Conservation (phyloP, 2,797 vertebrate species). For the Poecilia wingei region DNA sequence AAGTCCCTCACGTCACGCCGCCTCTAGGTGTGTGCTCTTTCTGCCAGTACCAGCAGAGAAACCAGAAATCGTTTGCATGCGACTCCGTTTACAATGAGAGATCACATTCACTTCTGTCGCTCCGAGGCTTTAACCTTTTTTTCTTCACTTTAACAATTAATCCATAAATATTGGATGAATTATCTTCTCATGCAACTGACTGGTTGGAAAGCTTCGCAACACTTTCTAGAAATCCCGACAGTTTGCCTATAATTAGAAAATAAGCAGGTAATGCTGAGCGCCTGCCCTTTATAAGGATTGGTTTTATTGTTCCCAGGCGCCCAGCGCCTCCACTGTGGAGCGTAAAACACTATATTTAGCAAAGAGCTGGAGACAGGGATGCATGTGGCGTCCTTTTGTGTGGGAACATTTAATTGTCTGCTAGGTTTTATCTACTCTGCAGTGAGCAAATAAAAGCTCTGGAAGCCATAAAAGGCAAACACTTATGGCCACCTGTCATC, state of each 20-base stretch:
- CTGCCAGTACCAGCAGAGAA: slow-evolving; percentile 46
- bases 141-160: slow-evolving; percentile 25
- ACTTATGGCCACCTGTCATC: slow-evolving; percentile 55
- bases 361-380: slow-evolving; percentile 34
- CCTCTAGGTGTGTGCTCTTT: slow-evolving; percentile 49
- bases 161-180: slow-evolving; percentile 33
- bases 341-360: slow-evolving; percentile 51
- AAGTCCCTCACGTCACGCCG: slow-evolving; percentile 58
- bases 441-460: slow-evolving; percentile 41
- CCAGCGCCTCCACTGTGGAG: slow-evolving; percentile 17
- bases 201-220: slow-evolving; percentile 25
- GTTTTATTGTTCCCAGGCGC: slow-evolving; percentile 30
- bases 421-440: slow-evolving; percentile 50
- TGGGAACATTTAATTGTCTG: slow-evolving; percentile 56
- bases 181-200: slow-evolving; percentile 26
- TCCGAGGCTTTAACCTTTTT: slow-evolving; percentile 18
- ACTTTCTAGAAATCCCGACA: slow-evolving; percentile 38
- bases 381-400: slow-evolving; percentile 37
- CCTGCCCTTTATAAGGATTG: slow-evolving; percentile 34
- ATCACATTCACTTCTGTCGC: slow-evolving; percentile 15
- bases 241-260: slow-evolving; percentile 61
- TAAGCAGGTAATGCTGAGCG: slow-evolving; percentile 56
- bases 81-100: slow-evolving; percentile 15
- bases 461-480: slow-evolving; percentile 44
- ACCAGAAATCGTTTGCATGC: slow-evolving; percentile 8